phyloP scores from a whole-genome alignment of 2,797 vertebrate genomes.

The Sciaenops ocellatus region DNA sequence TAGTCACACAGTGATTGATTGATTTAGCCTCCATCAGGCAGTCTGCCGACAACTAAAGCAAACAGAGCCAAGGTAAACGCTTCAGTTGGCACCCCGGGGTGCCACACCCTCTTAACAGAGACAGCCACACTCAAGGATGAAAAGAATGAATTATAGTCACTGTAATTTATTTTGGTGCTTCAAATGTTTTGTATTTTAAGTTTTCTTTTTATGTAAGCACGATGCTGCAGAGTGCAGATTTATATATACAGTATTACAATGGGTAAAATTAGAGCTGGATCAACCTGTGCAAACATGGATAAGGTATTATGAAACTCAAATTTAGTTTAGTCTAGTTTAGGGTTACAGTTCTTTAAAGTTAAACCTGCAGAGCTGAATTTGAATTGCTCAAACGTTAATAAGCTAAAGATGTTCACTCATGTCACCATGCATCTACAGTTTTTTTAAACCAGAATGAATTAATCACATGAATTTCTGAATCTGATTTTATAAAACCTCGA shows the following conservation, averaged over 20 bases:
- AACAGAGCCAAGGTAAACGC: constrained; percentile 65
- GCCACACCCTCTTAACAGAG: constrained; percentile 56
- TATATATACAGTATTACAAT: neutral
- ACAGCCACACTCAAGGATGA: constrained; percentile 48
- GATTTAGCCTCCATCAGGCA: constrained; percentile 67
- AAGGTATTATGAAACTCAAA: neutral
- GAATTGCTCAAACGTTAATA: neutral
- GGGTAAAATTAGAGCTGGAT: neutral
- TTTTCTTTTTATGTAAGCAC: neutral
- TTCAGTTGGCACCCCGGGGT: constrained; percentile 61
- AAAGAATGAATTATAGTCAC: constrained; percentile 42
- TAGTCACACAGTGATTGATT: constrained; percentile 68
- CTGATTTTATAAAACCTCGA: constrained; percentile 1
- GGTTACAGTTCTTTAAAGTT: neutral
- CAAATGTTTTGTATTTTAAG: neutral
- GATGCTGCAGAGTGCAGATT: neutral
- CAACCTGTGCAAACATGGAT: neutral
- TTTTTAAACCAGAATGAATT: neutral
- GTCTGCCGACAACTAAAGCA: constrained; percentile 69
- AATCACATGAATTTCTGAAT: neutral
- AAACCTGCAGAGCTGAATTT: neutral
- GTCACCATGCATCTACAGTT: neutral
- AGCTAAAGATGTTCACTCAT: neutral
- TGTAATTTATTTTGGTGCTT: constrained; percentile 16
- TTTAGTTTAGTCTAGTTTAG: too few relatives aligned